Conservation (phyloP, 2,797 vertebrate species). For the Pampus argenteus region DNA sequence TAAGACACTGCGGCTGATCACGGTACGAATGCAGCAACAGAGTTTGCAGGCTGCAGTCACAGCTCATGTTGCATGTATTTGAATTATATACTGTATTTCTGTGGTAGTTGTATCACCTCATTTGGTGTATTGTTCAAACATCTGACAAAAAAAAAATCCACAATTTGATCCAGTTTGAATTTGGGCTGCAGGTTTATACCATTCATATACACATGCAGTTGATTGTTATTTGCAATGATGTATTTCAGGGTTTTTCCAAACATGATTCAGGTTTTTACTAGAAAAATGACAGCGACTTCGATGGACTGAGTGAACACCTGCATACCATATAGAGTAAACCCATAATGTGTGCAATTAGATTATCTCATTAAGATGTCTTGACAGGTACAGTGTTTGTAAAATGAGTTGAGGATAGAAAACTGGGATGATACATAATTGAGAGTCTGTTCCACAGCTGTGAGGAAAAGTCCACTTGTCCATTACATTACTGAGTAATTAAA, state of each 20-base stretch:
- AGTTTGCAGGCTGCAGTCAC: background rate
- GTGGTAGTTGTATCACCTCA: background rate
- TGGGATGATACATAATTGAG: constrained; percentile 28
- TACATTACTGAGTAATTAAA: constrained; percentile 56
- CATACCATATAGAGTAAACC: background rate
- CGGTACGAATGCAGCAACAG: constrained; percentile 6
- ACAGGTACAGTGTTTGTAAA: constrained; percentile 3
- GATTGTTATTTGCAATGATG: background rate
- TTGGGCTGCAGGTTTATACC: background rate
- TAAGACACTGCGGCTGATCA: constrained; percentile 20
- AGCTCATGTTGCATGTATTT: background rate
- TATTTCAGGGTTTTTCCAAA: background rate
- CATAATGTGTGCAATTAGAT: background rate
- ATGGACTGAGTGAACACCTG: constrained; percentile 6
- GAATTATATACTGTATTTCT: background rate
- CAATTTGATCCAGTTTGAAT: background rate
- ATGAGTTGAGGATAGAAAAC: constrained; percentile 20
- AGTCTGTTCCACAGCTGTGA: constrained; percentile 4
- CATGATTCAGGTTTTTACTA: background rate
- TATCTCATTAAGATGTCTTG: background rate
- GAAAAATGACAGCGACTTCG: background rate
- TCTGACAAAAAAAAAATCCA: background rate
- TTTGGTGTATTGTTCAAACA: background rate
- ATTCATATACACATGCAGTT: background rate
- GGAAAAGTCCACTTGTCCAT: constrained; percentile 39